Percentiles rank a stretch among this genome's conserved stretches.
phyloP scores from a whole-genome alignment of 2,797 vertebrate species.

The Phoeniculus purpureus region DNA sequence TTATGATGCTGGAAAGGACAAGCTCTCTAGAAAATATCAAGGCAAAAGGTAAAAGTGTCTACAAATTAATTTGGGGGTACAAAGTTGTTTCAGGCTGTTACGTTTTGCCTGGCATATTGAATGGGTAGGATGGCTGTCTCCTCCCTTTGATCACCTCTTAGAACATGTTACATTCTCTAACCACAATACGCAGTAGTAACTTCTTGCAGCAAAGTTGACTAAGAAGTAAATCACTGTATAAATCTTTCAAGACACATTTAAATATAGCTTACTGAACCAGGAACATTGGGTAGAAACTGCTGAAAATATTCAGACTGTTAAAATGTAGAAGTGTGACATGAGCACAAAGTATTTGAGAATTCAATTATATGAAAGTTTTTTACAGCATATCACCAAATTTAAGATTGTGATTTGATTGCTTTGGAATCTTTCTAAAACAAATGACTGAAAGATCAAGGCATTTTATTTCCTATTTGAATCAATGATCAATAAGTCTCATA shows the following conservation, averaged over 20 bases:
- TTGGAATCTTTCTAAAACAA: conserved; percentile 49
- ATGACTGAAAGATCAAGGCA: conserved; percentile 46
- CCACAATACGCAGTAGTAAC: not conserved
- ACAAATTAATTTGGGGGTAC: not conserved
- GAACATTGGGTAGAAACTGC: conserved; percentile 15
- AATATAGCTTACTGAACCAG: not conserved
- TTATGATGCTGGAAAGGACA: not conserved
- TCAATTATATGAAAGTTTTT: conserved; percentile 37
- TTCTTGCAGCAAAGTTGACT: conserved; percentile 29
- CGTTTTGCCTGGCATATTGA: not conserved
- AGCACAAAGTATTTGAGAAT: conserved; percentile 37
- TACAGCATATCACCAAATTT: conserved; percentile 1
- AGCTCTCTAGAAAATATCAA: not conserved
- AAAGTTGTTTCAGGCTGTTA: not conserved
- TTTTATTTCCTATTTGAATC: conserved; percentile 64
- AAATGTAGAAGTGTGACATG: conserved; percentile 7
- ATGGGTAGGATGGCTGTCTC: not conserved
- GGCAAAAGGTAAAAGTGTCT: not conserved
- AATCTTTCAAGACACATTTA: conserved; percentile 47
- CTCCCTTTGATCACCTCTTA: not conserved
- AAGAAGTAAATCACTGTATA: conserved; percentile 43
- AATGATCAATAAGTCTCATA: conserved; percentile 25
- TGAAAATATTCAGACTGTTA: conserved; percentile 28
- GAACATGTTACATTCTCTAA: conserved; percentile 12
- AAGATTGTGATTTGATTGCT: conserved; percentile 20